Conservation (phyloP, 2,113 vertebrate genomes). For the Cyanoderma ruficeps region DNA sequence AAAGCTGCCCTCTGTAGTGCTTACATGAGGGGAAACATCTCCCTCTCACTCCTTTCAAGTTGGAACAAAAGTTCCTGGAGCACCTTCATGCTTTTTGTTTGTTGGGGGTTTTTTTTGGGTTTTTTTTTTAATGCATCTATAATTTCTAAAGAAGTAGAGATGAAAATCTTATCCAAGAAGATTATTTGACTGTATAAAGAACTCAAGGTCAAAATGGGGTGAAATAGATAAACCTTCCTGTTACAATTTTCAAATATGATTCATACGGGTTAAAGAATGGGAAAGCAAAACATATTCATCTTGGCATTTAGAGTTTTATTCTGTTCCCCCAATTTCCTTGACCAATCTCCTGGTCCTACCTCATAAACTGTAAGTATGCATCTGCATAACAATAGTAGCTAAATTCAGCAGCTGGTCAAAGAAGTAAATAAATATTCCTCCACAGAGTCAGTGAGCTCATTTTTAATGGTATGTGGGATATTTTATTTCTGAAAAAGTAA, state of each 20-base stretch:
- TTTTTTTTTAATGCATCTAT: background rate
- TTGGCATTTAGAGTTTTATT: background rate
- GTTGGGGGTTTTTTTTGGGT: too few species aligned
- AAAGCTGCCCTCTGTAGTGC: background rate
- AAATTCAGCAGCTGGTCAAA: background rate
- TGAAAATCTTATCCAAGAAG: background rate
- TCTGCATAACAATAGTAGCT: background rate
- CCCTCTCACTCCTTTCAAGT: background rate
- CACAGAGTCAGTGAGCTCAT: background rate
- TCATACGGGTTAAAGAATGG: background rate
- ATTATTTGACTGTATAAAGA: background rate
- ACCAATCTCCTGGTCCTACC: background rate
- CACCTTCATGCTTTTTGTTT: background rate
- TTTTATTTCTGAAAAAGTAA: background rate
- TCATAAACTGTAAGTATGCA: background rate
- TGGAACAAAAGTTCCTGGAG: background rate
- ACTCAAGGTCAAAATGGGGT: background rate
- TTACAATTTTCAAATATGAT: background rate
- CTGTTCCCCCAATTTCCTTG: background rate
- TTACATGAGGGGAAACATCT: accelerated
- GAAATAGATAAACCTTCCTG: background rate
- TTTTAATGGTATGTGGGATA: background rate
- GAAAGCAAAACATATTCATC: background rate
- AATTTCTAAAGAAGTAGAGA: background rate
- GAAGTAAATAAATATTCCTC: background rate